These are phyloP conservation scores for Myotis yumanensis DNA, from an alignment of 2,113 vertebrate species.

Conservation along the genomic window DNA sequence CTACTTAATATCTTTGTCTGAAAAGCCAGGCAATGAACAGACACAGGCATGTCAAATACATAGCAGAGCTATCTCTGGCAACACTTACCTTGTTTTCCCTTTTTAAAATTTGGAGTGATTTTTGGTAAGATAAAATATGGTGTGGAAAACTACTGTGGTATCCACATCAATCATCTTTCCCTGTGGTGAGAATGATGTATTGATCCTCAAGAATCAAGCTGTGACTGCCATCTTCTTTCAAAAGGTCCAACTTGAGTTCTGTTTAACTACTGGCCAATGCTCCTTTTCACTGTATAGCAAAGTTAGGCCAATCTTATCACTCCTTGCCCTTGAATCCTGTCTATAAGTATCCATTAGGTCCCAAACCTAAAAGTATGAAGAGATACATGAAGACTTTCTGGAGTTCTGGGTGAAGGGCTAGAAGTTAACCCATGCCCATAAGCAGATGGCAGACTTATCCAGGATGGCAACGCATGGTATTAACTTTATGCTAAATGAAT, in stretches of 20 bases:
- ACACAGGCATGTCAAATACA: not conserved
- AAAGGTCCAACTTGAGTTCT: not conserved
- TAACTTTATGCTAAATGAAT: not conserved
- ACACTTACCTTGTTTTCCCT: not conserved
- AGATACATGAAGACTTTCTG: not conserved
- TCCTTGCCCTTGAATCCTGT: not conserved
- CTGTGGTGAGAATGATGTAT: not conserved
- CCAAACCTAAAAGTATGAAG: not conserved
- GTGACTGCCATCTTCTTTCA: not conserved
- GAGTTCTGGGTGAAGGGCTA: not conserved
- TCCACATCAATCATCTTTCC: not conserved
- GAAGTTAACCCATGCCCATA: not conserved
- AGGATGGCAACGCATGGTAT: not conserved
- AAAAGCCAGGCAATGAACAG: constrained; percentile 13
- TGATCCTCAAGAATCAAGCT: constrained; percentile 30
- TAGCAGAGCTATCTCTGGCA: not conserved
- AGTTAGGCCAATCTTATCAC: not conserved
- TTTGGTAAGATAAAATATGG: not conserved
- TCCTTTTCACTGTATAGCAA: not conserved
- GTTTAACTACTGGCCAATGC: not conserved
- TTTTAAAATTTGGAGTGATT: not conserved
- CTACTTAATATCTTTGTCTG: not conserved
- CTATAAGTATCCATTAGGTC: not conserved
- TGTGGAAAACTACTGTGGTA: not conserved
- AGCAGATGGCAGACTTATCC: not conserved